Evolutionary conservation across 2,888 invertebrate species (phyloP).

Genomic region (Ceramica pisi): DNA sequence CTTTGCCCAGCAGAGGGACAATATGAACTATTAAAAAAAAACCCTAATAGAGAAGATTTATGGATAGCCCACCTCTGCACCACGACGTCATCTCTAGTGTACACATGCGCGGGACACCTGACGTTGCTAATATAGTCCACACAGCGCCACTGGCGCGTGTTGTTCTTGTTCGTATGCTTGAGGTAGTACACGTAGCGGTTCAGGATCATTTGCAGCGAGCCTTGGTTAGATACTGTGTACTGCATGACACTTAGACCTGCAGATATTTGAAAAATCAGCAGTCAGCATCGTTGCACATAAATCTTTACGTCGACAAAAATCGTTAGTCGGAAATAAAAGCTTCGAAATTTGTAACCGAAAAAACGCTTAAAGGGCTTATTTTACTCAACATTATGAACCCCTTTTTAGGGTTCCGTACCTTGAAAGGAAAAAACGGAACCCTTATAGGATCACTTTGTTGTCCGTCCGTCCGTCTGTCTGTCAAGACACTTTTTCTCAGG

Average conservation of each 20-base stretch:
- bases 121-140: constrained; percentile 80
- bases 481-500: too few species aligned
- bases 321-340: neutral
- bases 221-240: constrained; percentile 87
- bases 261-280: neutral
- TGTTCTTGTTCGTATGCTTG: constrained; percentile 80
- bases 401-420: too few species aligned
- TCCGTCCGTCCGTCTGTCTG: too few species aligned
- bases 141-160: constrained; percentile 85
- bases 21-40: too few species aligned
- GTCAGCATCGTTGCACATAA: neutral
- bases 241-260: constrained; percentile 72
- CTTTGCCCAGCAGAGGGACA: too few species aligned
- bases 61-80: constrained; percentile 61
- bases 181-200: constrained; percentile 86
- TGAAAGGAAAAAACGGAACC: too few species aligned
- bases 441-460: too few species aligned
- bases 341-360: neutral
- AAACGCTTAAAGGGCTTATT: too few species aligned
- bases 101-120: constrained; percentile 84
- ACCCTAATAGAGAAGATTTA: too few species aligned
- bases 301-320: too few species aligned
- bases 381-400: too few species aligned
- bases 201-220: constrained; percentile 86
- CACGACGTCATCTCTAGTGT: constrained; percentile 82